These are phyloP conservation scores for Esox masquinongy DNA, from an alignment of 2,797 vertebrate species.

Conservation along the genomic window DNA sequence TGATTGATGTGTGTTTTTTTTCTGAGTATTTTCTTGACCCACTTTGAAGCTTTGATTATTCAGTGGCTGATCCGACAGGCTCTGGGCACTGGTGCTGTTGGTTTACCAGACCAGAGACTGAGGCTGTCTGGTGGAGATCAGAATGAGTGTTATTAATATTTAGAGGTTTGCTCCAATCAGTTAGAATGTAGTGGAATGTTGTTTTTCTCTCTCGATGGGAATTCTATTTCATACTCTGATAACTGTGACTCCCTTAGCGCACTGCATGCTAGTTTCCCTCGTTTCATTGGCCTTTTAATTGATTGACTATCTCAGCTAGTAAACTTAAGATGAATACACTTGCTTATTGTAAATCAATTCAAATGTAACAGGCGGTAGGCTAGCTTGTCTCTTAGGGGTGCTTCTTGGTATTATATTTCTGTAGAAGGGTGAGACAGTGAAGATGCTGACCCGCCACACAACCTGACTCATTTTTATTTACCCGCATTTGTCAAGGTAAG, in stretches of 20 bases:
- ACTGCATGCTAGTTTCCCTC: neutral
- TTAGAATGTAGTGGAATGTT: neutral
- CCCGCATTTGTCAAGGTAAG: too few species aligned
- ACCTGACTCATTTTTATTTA: too few species aligned
- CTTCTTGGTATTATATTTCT: too few species aligned
- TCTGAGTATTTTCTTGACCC: conserved; percentile 43
- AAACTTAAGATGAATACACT: too few species aligned
- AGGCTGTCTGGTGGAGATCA: neutral
- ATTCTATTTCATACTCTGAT: neutral
- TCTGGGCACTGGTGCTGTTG: neutral
- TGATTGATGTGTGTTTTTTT: conserved; percentile 30
- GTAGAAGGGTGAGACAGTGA: too few species aligned
- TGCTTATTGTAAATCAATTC: too few species aligned
- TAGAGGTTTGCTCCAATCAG: neutral
- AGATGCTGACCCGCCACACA: too few species aligned
- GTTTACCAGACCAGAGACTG: neutral
- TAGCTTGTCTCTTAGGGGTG: too few species aligned
- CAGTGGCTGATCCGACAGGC: conserved; percentile 23
- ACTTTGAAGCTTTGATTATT: conserved; percentile 34
- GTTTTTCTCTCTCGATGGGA: neutral
- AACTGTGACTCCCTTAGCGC: neutral
- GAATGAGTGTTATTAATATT: neutral
- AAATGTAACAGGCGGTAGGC: too few species aligned
- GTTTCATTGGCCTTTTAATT: neutral
- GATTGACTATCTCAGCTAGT: neutral